Percentiles rank a stretch among this genome's conserved stretches.
These are phyloP conservation scores for Apotomis betuletana DNA, from an alignment of 2,888 invertebrate genomes.

Conservation along the genomic window DNA sequence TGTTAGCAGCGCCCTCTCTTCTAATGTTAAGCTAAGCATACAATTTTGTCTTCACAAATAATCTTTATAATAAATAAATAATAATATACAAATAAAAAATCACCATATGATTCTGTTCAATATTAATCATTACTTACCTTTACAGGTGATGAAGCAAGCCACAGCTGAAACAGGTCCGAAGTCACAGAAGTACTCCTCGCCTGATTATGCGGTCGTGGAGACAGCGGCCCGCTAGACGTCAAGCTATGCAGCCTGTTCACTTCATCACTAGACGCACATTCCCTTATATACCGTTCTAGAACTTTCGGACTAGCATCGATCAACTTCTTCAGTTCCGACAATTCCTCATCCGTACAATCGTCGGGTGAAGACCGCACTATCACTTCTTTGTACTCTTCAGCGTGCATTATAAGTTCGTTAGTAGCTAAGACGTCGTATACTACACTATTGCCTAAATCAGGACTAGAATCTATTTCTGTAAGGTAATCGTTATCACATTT, in stretches of 20 bases:
- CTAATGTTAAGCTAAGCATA: too few relatives aligned
- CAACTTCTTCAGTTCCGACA: constrained; percentile 68
- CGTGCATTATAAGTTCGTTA: constrained; percentile 66
- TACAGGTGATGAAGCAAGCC: constrained; percentile 91
- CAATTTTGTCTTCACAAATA: too few relatives aligned
- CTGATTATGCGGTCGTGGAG: constrained; percentile 76
- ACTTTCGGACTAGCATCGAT: constrained; percentile 84
- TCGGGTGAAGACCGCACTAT: constrained; percentile 73
- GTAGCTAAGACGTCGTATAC: constrained; percentile 69
- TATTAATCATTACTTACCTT: constrained; percentile 79
- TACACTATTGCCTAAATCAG: constrained; percentile 73
- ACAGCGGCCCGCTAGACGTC: constrained; percentile 80
- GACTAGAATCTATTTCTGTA: constrained; percentile 65
- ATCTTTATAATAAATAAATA: too few relatives aligned
- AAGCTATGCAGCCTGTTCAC: constrained; percentile 84
- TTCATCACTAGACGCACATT: constrained; percentile 88
- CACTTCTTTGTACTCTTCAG: constrained; percentile 71
- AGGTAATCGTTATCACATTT: constrained; percentile 68
- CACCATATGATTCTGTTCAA: too few relatives aligned
- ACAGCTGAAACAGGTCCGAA: constrained; percentile 92
- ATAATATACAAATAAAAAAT: too few relatives aligned
- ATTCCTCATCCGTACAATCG: constrained; percentile 73
- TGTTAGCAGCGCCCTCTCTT: too few relatives aligned
- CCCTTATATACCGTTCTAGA: constrained; percentile 90
- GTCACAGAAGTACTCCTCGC: constrained; percentile 89